These are phyloP conservation scores for Eulemur rubriventer DNA, from an alignment of 2,797 vertebrate species.

Conservation along the genomic window DNA sequence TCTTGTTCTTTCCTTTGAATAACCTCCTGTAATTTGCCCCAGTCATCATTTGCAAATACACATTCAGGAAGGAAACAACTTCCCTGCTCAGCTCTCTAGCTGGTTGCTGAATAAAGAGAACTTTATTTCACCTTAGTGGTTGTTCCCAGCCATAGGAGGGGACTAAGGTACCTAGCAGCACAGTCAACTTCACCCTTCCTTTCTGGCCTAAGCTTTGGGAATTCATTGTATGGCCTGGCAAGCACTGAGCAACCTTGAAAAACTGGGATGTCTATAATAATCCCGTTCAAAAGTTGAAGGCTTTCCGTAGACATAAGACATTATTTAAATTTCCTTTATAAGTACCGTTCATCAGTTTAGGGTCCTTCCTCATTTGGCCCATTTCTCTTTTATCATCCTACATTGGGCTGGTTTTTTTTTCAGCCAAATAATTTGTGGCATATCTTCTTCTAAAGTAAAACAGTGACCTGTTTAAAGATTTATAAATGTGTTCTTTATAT, in stretches of 20 bases:
- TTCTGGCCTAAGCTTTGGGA: neutral
- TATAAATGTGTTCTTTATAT: conserved; percentile 19
- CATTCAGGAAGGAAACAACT: neutral
- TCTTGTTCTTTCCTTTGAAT: conserved; percentile 11
- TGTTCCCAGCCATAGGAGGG: neutral
- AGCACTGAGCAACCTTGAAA: neutral
- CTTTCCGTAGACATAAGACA: neutral
- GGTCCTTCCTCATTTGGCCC: neutral
- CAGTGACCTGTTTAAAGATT: neutral
- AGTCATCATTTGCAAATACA: neutral
- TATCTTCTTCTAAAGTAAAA: conserved; percentile 34
- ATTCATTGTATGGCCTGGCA: neutral
- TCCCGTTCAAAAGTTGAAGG: neutral
- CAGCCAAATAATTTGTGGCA: neutral
- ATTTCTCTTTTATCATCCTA: conserved; percentile 34
- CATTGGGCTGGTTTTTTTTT: neutral
- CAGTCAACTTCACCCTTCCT: neutral
- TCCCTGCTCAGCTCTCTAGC: neutral
- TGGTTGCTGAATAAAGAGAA: neutral
- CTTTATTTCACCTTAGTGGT: neutral
- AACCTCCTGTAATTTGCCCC: neutral
- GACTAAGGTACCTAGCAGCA: neutral
- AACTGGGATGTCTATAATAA: neutral
- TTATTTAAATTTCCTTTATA: conserved; percentile 13
- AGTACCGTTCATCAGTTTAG: neutral